Evolutionary conservation across 2,113 vertebrate species (phyloP).

Genomic region (Noturus placidus): DNA sequence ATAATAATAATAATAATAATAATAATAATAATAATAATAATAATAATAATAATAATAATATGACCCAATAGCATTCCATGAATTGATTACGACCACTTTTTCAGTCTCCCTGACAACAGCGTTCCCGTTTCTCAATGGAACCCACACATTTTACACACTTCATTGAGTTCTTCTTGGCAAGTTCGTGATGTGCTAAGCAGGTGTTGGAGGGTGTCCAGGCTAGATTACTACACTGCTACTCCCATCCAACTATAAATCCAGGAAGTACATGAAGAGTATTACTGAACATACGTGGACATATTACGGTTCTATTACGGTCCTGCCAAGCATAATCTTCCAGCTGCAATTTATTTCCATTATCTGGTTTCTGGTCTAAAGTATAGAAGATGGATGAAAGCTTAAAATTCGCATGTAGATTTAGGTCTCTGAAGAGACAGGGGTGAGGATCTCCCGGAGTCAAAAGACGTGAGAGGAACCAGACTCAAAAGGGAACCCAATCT

Average conservation of each 20-base stretch:
- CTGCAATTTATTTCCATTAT: background rate
- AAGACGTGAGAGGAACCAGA: background rate
- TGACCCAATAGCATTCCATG: background rate
- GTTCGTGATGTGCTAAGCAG: background rate
- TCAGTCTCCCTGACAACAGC: background rate
- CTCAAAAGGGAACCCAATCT: background rate
- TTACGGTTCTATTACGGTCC: background rate
- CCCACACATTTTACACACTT: background rate
- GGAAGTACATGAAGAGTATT: background rate
- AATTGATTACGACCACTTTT: background rate
- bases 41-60: background rate
- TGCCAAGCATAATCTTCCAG: background rate
- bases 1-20: background rate
- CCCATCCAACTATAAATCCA: slow-evolving; percentile 12
- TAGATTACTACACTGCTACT: background rate
- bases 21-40: background rate
- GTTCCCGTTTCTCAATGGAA: background rate
- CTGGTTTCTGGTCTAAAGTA: background rate
- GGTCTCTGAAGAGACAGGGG: background rate
- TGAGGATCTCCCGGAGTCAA: background rate
- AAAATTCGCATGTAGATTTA: background rate
- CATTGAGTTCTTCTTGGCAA: background rate
- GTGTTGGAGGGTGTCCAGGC: background rate
- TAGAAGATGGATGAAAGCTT: background rate
- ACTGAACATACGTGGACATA: background rate